phyloP scores from a whole-genome alignment of 2,797 vertebrate genomes.

The Cheirogaleus major region DNA sequence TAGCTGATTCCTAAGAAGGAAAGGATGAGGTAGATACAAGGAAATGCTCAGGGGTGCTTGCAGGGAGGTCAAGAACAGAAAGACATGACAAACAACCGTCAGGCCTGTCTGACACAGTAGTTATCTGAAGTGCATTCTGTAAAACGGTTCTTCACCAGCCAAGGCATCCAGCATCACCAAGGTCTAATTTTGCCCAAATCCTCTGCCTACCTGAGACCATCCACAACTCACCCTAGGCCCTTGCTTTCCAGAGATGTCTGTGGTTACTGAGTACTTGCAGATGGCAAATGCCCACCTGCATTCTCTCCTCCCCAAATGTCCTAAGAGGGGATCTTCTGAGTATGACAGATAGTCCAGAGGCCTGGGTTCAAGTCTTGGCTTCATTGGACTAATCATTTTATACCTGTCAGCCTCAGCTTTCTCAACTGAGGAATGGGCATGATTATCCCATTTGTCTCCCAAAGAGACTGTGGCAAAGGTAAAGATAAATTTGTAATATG shows the following conservation, averaged over 20 bases:
- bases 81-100: not conserved
- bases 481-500: not conserved
- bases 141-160: not conserved
- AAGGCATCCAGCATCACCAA: not conserved
- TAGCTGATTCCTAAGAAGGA: not conserved
- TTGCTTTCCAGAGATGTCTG: not conserved
- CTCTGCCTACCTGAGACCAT: not conserved
- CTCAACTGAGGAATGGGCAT: not conserved
- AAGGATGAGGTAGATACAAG: not conserved
- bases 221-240: not conserved
- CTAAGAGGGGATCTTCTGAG: not conserved
- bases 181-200: not conserved
- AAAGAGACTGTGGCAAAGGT: not conserved
- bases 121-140: not conserved
- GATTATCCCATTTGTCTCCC: not conserved
- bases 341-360: not conserved
- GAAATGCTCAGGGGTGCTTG: not conserved
- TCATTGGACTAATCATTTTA: not conserved
- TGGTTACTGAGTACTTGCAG: not conserved
- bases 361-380: not conserved
- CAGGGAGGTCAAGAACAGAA: not conserved
- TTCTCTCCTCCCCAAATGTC: not conserved
- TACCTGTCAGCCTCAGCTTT: not conserved
- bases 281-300: not conserved
- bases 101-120: not conserved